Evolutionary conservation across 2,888 invertebrate species (phyloP), one percentile per base, ranked within the genome.

Genomic region (Eudasyphora cyanicolor): DNA sequence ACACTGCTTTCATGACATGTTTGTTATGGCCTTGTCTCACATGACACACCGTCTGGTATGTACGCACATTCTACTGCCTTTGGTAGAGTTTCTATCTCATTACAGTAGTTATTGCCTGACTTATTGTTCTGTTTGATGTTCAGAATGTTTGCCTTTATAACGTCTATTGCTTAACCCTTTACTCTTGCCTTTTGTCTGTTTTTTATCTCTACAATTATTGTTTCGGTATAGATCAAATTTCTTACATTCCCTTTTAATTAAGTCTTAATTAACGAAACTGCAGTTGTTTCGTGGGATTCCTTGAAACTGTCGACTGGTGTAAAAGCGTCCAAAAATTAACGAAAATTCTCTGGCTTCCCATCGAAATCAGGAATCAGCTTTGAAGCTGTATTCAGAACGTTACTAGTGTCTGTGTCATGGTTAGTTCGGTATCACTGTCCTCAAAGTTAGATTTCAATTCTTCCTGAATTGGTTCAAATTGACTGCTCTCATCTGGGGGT

Each of bases 1-100:
- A 78, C 85, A 82, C 76, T 35, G 81, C 78, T 42, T 82, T 71
- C 71, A 82, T 79, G 21, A 82, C 73, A 14, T 79, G 35, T 62
- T 75, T 79, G 67, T 76, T 60, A 82, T 76, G 10, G 76, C 76
- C 29, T 79, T 24, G n/a, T n/a, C 19, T 73, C 83, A 24, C 5
- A 27, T n/a, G 29, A 57, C 4, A 83, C 29, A 27, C 76, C 77
- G 69, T 83, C 80, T 21, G 51, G 32, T 45, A 78, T 78, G 45
- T 74, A 78, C 12, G 29, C n/a, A n/a, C n/a, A n/a, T n/a, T n/a
- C n/a, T n/a, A n/a, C n/a, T n/a, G n/a, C n/a, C n/a, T n/a, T n/a
- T n/a, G n/a, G n/a, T n/a, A n/a, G n/a, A n/a, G n/a, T n/a, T n/a
- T n/a, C n/a, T n/a, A n/a, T n/a, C n/a, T n/a, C n/a, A n/a, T n/a